phyloP scores from a whole-genome alignment of 1,140 invertebrate genomes.

The Atta cephalotes region DNA sequence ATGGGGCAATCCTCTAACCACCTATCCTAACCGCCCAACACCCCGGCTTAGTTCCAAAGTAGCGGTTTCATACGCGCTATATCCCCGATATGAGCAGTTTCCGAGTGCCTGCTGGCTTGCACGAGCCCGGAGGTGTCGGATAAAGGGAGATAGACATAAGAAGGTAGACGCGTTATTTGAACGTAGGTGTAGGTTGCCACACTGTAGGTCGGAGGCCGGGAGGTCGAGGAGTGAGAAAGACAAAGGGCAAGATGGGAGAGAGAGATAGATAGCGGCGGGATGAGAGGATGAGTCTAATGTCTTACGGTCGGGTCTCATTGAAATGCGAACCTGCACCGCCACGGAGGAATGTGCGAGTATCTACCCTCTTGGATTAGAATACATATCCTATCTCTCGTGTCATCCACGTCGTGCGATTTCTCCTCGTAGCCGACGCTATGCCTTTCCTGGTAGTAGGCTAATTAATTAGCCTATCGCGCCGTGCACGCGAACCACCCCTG shows the following conservation, averaged over 20 bases:
- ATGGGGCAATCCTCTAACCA: constrained; percentile 67
- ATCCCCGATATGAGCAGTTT: constrained; percentile 74
- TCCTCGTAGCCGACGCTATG: constrained; percentile 56
- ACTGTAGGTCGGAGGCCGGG: constrained; percentile 46
- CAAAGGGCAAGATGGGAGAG: constrained; percentile 52
- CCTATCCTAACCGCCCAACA: constrained; percentile 58
- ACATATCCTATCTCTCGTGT: constrained; percentile 75
- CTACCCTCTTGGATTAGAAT: constrained; percentile 68
- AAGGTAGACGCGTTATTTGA: constrained; percentile 39
- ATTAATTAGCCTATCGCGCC: constrained; percentile 74
- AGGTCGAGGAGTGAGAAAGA: constrained; percentile 41
- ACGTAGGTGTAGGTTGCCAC: constrained; percentile 41
- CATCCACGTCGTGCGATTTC: constrained; percentile 70
- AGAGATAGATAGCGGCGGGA: constrained; percentile 52
- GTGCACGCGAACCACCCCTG: constrained; percentile 66
- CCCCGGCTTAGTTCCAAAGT: constrained; percentile 77
- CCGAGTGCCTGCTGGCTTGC: constrained; percentile 62
- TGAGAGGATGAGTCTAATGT: constrained; percentile 59
- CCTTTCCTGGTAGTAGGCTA: constrained; percentile 64
- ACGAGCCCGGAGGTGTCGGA: constrained; percentile 48
- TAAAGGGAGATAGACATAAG: constrained; percentile 64
- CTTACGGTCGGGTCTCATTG: constrained; percentile 69
- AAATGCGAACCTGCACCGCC: constrained; percentile 68
- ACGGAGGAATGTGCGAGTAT: constrained; percentile 62
- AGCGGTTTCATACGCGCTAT: constrained; percentile 77